Base-by-base conservation (phyloP, 2,113 vertebrate genomes). In the Ophthalmolycus amberensis region DNA sequence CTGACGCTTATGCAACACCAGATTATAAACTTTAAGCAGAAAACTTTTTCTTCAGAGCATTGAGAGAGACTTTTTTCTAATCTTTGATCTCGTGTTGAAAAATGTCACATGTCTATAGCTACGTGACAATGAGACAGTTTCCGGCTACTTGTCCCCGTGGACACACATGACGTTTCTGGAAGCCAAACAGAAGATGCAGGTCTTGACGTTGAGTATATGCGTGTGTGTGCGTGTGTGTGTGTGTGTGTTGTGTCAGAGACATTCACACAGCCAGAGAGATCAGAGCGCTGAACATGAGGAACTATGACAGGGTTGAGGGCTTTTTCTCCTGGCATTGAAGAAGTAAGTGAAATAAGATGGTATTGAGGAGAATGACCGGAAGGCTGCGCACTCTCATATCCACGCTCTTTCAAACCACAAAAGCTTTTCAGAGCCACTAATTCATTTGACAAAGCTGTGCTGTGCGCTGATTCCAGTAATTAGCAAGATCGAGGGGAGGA, bases 351-450 rank as follows among this genome's bases (percentile, higher is more conserved):
- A 75, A 71, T 16, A 70, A 75, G 48, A 72, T 11, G 44, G 38
- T 3, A 56, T 29, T 25, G 40, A 77, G 27, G 59, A 66, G 73
- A 77, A 71, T 48, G 80, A 69, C 90, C 85, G 88, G 90, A 93
- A 90, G 80, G 50, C 82, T 65, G 71, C 9, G 5, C 62, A 54
- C 80, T 63, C 67, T 79, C 88, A 86, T 75, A 85, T 25, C 25
- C 46, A 29, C 52, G 15, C 91, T 86, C 72, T 93, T 80, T 80
- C 83, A 88, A 87, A 92, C 94, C 93, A 93, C 89, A 91, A 91
- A 90, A 91, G 93, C 91, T 93, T 92, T 94, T 75, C 83, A 77
- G 80, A 87, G 73, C 92, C 91, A 89, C 90, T 91, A 89, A 91
- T 89, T 90, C 80, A 67, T 93, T 93, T 93, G 89, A 90, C 89